Evolutionary conservation across 92 coral and sea anemone species (phyloP), one percentile per base, ranked within the genome.

Genomic region (Zoanthus sansibaricus): DNA sequence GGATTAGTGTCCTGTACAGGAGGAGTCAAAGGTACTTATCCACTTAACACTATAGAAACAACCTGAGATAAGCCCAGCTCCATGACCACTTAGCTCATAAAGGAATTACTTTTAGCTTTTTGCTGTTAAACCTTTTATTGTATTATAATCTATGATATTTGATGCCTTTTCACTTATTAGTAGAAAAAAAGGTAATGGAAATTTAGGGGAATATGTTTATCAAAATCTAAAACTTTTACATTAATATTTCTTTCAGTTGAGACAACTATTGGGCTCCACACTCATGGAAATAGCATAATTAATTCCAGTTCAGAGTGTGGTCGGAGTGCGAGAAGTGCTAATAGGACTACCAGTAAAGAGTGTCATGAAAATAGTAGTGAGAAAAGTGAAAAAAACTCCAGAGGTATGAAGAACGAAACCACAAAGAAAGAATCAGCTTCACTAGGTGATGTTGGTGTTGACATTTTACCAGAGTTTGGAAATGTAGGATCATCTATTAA

Each of bases 371-470:
- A 16, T 62, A 13, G 37, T 5, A 49, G 47, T 13, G 48, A 48
- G 66, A 20, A 47, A 80, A 68, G 20, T 46, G 18, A 10, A 9
- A 33, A 6, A 52, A 7, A 5, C 47, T 30, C n/a, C 5, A 9
- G 25, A 21, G 82, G 52, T 51, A 76, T n/a, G 20, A n/a, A 51
- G 11, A 14, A 49, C 9, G 54, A 76, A 16, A n/a, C 13, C 21
- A 54, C 46, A 6, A 49, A 68, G 32, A 64, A 79, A 6, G 45
- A 46, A 10, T 3, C 75, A 5, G 55, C 85, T 46, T 80, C 85
- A 18, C 85, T 68, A 44, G 85, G 66, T 46, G 85, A 80, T 62
- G 72, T 80, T 20, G 85, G 70, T 46, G 20, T 80, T 46, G 72
- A 67, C 8, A n/a, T 80, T 66, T 46, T 48, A 20, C 56, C 58